Base-by-base conservation (phyloP, 2,888 invertebrate genomes). In the Unio pictorum region DNA sequence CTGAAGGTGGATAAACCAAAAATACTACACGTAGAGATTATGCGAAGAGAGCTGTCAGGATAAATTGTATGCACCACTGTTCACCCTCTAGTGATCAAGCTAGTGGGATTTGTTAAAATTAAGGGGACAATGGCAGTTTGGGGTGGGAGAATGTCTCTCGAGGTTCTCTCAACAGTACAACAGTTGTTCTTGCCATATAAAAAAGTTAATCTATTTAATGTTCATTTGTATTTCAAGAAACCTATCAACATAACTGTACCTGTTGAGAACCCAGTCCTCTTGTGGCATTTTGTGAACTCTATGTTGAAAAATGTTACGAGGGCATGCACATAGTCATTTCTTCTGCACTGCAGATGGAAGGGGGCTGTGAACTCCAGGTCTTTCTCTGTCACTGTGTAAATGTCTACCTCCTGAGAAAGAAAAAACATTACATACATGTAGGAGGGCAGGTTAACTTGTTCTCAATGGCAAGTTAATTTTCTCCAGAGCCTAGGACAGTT, bases 271-370 rank as follows among this genome's bases (percentile, higher is more conserved):
- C 99, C 98, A 78, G 97, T 95, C 69, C 97, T 93, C 92, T 98
- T 99, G 93, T 99, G 99, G 84, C 98, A 99, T 92, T 98, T 98
- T 57, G 98, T 97, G 92, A 99, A 99, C 91, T 99, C 99, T 82
- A 99, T 97, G 88, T 96, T 99, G 92, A 99, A 99, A 92, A 96
- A 99, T 30, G 99, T 98, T 80, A 99, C 99, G 84, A 99, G 92
- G 0, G 99, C 99, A 89, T 99, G 98, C 73, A 98, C 94, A 91
- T 98, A 98, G 91, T 99, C 99, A 89, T 98, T 97, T 74, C 98
- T 93, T 72, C 95, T 82, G 71, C 88, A 89, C 54, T 85, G 81
- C 64, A 92, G 85, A 62, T 87, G 83, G 83, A 92, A 92, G 3
- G 96, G 95, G 0, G 97, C 94, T 60, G 94, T 93, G 89, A 99